Conservation (phyloP, 2,113 vertebrate species). For the Channa maculata region DNA sequence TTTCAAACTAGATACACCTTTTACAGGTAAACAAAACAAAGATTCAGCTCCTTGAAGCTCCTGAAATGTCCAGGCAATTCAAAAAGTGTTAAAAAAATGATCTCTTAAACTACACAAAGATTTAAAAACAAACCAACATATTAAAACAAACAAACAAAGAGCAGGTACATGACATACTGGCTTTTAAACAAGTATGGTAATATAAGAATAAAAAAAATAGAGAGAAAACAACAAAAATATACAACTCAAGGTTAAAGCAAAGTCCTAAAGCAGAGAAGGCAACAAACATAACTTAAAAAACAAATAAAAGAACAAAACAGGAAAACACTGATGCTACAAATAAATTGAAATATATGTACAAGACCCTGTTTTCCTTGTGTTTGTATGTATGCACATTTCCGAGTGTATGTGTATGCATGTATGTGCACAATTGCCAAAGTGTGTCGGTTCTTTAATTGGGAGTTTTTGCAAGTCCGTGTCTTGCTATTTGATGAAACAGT, state of each 20-base stretch:
- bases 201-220: constrained; percentile 55
- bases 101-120: constrained; percentile 90
- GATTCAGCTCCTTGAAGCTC: constrained; percentile 81
- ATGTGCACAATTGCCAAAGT: constrained; percentile 64
- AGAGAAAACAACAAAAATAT: constrained; percentile 84
- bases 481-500: constrained; percentile 54
- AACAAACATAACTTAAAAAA: constrained; percentile 85
- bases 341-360: constrained; percentile 98
- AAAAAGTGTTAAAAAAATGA: constrained; percentile 87
- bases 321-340: constrained; percentile 99
- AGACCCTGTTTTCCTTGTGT: constrained; percentile 98
- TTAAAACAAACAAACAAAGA: constrained; percentile 78
- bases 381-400: constrained; percentile 77
- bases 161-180: constrained; percentile 83
- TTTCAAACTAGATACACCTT: constrained; percentile 84
- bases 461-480: constrained; percentile 62
- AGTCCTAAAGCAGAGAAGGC: constrained; percentile 88
- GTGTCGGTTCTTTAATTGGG: constrained; percentile 51
- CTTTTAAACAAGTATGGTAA: constrained; percentile 85
- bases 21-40: constrained; percentile 88
- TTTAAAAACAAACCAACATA: constrained; percentile 86
- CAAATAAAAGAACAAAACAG: constrained; percentile 86
- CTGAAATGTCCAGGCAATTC: constrained; percentile 90
- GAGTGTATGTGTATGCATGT: constrained; percentile 31
- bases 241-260: constrained; percentile 94